Percentiles rank a stretch among this genome's conserved stretches.
These are phyloP conservation scores for Platalea minor DNA, from an alignment of 2,797 vertebrate species.

Conservation along the genomic window DNA sequence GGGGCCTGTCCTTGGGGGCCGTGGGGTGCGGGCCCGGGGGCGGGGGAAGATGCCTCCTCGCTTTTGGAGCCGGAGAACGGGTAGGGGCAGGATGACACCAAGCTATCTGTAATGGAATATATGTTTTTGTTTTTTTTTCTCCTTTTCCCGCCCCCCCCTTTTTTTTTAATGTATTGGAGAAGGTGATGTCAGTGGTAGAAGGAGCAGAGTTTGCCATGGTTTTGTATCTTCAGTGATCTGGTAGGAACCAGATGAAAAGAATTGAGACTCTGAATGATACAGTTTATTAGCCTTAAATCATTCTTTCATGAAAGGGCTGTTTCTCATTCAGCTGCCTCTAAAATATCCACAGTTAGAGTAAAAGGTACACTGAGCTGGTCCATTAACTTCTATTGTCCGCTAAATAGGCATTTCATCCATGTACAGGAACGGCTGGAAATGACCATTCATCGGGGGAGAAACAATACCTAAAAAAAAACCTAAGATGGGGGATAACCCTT, in stretches of 20 bases:
- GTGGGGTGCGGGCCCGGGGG: not conserved
- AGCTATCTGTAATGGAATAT: no score
- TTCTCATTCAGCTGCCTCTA: not conserved
- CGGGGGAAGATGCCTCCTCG: no score
- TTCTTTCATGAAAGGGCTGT: not conserved
- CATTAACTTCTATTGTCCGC: not conserved
- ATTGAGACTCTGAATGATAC: not conserved
- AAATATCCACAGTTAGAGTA: not conserved
- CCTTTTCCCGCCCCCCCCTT: rapidly evolving
- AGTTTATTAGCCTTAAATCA: not conserved
- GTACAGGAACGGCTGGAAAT: not conserved
- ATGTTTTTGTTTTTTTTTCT: no score
- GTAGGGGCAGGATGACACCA: not conserved
- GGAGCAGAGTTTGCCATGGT: not conserved
- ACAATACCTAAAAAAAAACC: not conserved
- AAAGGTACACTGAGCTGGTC: not conserved
- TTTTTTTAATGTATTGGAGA: not conserved
- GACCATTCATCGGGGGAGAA: not conserved
- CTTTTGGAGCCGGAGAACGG: not conserved
- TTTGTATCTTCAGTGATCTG: not conserved
- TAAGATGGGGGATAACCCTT: not conserved
- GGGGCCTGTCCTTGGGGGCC: not conserved
- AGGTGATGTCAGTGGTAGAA: not conserved
- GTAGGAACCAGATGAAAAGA: not conserved
- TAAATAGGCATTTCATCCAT: not conserved